Evolutionary conservation across 1,140 invertebrate genomes (phyloP).

Genomic region (Pseudomyrmex sp.): DNA sequence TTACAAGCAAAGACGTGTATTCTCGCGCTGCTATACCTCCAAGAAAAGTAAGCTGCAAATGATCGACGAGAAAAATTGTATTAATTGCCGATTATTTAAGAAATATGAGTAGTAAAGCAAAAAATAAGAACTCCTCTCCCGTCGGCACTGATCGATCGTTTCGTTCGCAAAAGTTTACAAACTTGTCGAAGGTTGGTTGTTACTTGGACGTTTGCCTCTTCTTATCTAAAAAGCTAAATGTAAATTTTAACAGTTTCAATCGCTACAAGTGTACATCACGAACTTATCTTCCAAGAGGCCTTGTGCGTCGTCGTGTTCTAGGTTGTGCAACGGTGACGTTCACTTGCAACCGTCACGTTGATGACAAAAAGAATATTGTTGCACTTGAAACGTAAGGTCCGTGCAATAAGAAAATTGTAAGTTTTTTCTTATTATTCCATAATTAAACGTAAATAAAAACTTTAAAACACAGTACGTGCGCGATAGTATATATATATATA

Average conservation of each 20-base stretch:
- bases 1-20: too few species aligned
- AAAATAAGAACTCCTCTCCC: background rate
- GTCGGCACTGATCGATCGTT: conserved; percentile 43
- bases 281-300: conserved; percentile 68
- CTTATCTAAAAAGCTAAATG: conserved; percentile 43
- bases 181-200: background rate
- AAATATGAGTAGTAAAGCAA: background rate
- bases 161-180: conserved; percentile 7
- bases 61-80: background rate
- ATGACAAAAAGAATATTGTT: conserved; percentile 30
- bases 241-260: conserved; percentile 61
- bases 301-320: conserved; percentile 50
- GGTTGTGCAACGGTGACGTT: background rate
- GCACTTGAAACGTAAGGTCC: background rate
- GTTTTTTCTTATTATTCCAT: background rate
- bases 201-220: conserved; percentile 6
- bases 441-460: conserved; percentile 1
- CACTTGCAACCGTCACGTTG: background rate
- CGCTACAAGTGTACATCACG: conserved; percentile 32
- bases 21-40: background rate
- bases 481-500: too few species aligned
- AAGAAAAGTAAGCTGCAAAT: background rate
- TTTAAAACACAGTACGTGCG: background rate
- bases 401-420: conserved; percentile 13
- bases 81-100: conserved; percentile 2